Percentiles rank a stretch among this genome's conserved stretches.
Evolutionary conservation across 2,888 invertebrate genomes (phyloP).

Genomic region (Pseudanteris insignis): DNA sequence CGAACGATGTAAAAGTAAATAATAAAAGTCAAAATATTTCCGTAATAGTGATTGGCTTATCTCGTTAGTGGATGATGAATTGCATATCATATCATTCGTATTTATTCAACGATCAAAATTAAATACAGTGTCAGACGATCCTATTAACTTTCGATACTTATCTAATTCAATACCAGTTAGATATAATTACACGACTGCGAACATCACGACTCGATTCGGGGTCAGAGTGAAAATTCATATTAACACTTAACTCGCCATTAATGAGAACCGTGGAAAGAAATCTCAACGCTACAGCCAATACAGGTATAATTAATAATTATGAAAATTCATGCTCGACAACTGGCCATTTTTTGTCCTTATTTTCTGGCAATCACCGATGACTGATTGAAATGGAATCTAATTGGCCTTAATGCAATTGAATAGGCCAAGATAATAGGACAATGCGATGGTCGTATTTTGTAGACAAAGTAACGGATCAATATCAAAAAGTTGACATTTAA

Average conservation of each 20-base stretch:
- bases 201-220: slow-evolving; percentile 30
- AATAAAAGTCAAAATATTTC: not conserved
- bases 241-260: slow-evolving; percentile 16
- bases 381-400: too few relatives aligned
- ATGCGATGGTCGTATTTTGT: too few relatives aligned
- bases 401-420: too few relatives aligned
- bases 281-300: slow-evolving; percentile 6
- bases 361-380: too few relatives aligned
- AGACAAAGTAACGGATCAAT: too few relatives aligned
- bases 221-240: slow-evolving; percentile 26
- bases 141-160: slow-evolving; percentile 30
- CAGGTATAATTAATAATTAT: slow-evolving; percentile 16
- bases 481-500: too few relatives aligned
- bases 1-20: not conserved
- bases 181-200: slow-evolving; percentile 25
- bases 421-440: too few relatives aligned
- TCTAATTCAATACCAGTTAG: slow-evolving; percentile 31
- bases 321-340: slow-evolving; percentile 16
- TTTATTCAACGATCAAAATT: slow-evolving; percentile 20
- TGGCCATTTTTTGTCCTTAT: too few relatives aligned
- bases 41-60: slow-evolving; percentile 8
- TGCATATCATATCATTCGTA: slow-evolving; percentile 19
- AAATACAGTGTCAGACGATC: slow-evolving; percentile 19
- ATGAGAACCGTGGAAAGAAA: slow-evolving; percentile 7
- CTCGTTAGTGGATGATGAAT: slow-evolving; percentile 16